A percentile compares a stretch with the other conserved stretches of the same genome.
phyloP scores from a whole-genome alignment of 2,113 vertebrate species.

The Neomonachus schauinslandi region DNA sequence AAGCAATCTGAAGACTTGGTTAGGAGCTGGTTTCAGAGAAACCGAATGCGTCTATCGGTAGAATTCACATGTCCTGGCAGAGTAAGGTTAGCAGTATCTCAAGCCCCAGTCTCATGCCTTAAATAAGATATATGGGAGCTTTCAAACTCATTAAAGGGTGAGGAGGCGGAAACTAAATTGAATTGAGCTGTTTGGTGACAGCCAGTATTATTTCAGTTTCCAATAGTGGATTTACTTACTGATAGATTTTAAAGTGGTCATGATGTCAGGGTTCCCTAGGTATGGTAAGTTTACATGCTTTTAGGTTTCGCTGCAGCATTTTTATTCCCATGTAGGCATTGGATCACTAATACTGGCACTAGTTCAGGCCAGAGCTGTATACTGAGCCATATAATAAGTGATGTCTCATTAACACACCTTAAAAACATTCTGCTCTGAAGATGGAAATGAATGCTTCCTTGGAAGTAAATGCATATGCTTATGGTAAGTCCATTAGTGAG shows the following conservation, averaged over 20 bases:
- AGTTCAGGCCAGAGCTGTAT: not conserved
- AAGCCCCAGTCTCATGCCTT: not conserved
- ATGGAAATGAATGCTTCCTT: conserved; percentile 70
- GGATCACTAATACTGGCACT: not conserved
- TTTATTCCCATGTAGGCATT: not conserved
- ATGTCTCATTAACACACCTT: conserved; percentile 52
- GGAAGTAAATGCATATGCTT: conserved; percentile 73
- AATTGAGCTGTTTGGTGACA: not conserved
- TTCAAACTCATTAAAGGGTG: not conserved
- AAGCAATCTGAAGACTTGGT: not conserved
- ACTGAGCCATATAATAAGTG: not conserved
- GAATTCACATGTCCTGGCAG: not conserved
- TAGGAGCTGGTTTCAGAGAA: not conserved
- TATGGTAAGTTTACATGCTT: not conserved
- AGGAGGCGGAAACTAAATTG: not conserved
- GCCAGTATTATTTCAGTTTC: not conserved
- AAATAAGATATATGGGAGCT: not conserved
- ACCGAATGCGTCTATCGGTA: not conserved
- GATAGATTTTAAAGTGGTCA: not conserved
- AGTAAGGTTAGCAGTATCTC: not conserved
- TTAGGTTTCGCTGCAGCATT: not conserved
- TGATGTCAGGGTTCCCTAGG: not conserved
- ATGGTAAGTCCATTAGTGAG: conserved; percentile 61
- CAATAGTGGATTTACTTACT: not conserved
- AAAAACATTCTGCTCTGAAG: conserved; percentile 32